These are phyloP conservation scores for Triplophysa yarkandensis DNA, from an alignment of 2,797 vertebrate species.

Conservation along the genomic window DNA sequence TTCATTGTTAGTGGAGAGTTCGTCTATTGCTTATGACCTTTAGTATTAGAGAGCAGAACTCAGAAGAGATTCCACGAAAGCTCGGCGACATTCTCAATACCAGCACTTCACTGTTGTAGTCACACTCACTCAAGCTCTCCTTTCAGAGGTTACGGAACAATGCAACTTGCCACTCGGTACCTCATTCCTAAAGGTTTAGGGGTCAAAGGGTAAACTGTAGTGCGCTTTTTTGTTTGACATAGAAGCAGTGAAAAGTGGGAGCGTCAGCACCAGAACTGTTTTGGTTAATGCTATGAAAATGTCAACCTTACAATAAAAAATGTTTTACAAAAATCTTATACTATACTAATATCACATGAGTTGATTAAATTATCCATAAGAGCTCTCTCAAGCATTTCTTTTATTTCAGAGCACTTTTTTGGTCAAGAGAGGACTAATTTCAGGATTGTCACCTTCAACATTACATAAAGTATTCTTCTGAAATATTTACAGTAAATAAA, in stretches of 20 bases:
- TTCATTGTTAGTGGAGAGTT: too few relatives aligned
- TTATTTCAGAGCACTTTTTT: too few relatives aligned
- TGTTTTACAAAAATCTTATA: too few relatives aligned
- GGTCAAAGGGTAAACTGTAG: conserved; percentile 63
- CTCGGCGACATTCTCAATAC: conserved; percentile 16
- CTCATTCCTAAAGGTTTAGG: conserved; percentile 73
- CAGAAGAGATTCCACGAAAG: not conserved
- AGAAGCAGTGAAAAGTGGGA: not conserved
- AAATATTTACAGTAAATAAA: too few relatives aligned
- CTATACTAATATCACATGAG: too few relatives aligned
- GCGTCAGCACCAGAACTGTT: conserved; percentile 14
- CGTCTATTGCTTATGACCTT: conserved; percentile 20
- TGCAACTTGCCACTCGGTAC: conserved; percentile 69
- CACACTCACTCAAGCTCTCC: conserved; percentile 17
- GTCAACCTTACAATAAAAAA: too few relatives aligned
- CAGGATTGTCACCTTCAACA: too few relatives aligned
- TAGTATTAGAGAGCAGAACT: conserved; percentile 11
- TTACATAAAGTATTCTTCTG: too few relatives aligned
- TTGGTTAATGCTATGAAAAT: not conserved
- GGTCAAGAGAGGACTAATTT: too few relatives aligned
- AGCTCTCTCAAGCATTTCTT: too few relatives aligned
- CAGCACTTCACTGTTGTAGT: conserved; percentile 7
- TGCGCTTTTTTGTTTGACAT: conserved; percentile 5
- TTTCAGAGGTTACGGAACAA: conserved; percentile 68
- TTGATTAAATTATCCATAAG: too few relatives aligned